Conservation (phyloP, 2,113 vertebrate species). For the Epinephelus moara region DNA sequence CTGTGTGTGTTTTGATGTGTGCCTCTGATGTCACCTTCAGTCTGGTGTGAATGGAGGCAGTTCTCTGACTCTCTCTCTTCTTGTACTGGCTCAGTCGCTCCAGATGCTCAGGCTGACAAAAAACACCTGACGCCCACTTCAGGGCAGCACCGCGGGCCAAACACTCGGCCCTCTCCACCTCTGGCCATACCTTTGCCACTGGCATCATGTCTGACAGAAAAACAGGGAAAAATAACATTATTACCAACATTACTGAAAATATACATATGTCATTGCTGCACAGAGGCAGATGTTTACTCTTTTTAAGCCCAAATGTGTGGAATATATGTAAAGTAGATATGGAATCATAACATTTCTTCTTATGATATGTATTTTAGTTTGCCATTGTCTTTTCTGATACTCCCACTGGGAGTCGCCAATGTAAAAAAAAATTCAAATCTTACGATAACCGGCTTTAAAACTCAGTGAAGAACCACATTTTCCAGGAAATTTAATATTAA, state of each 20-base stretch:
- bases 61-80: conserved; percentile 92
- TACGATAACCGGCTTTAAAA: background rate
- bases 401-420: background rate
- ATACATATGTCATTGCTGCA: too few species aligned
- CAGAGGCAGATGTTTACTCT: too few species aligned
- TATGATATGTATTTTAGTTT: background rate
- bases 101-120: conserved; percentile 92
- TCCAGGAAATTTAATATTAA: background rate
- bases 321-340: too few species aligned
- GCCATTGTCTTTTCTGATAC: too few species aligned
- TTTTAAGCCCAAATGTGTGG: too few species aligned
- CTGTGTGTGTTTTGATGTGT: background rate
- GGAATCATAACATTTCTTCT: background rate
- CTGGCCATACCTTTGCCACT: conserved; percentile 79
- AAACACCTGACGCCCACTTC: conserved; percentile 97
- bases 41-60: conserved; percentile 91
- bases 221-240: background rate
- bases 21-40: conserved; percentile 88
- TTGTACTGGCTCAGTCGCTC: conserved; percentile 90
- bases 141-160: conserved; percentile 93
- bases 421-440: background rate
- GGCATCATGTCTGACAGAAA: conserved; percentile 23
- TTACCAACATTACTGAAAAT: too few species aligned
- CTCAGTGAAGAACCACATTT: background rate
- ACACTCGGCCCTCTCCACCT: conserved; percentile 90